Percentiles rank a stretch among this genome's conserved stretches.
Conservation (phyloP, 2,888 invertebrate species). For the Archips xylosteana region DNA sequence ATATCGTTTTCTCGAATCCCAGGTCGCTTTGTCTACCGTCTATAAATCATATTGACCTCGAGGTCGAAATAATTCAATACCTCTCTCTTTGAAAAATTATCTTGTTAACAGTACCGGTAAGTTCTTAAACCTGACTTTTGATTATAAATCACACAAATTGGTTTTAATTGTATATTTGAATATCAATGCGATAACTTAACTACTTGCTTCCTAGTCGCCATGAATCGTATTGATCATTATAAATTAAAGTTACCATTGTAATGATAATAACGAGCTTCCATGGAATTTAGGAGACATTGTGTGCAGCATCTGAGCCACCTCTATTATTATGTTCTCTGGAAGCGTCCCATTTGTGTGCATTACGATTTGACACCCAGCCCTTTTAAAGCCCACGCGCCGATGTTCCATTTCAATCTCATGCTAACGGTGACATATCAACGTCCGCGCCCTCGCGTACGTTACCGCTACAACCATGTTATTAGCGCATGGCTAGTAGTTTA, state of each 20-base stretch:
- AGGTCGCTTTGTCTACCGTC: conserved; percentile 43
- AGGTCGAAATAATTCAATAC: conserved; percentile 63
- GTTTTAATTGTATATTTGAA: conserved; percentile 36
- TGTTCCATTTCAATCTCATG: conserved; percentile 10
- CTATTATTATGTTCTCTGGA: background rate
- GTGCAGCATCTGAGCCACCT: background rate
- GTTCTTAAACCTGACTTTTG: conserved; percentile 28
- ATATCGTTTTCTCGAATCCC: conserved; percentile 34
- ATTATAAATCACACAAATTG: conserved; percentile 36
- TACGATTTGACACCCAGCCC: conserved; percentile 3
- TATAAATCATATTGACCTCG: conserved; percentile 66
- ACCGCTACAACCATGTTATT: conserved; percentile 28
- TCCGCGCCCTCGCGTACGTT: background rate
- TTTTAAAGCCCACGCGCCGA: conserved; percentile 2
- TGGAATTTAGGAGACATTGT: background rate
- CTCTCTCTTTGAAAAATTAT: conserved; percentile 52
- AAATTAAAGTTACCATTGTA: conserved; percentile 19
- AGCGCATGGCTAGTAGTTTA: conserved; percentile 36
- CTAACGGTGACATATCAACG: background rate
- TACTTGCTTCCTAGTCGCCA: conserved; percentile 10
- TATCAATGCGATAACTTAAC: conserved; percentile 12
- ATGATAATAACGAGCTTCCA: background rate
- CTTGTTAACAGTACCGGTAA: conserved; percentile 42
- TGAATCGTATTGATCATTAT: conserved; percentile 20
- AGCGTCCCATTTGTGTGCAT: background rate